Evolutionary conservation across 1,140 invertebrate species (phyloP).

Genomic region (Dryas iulia): DNA sequence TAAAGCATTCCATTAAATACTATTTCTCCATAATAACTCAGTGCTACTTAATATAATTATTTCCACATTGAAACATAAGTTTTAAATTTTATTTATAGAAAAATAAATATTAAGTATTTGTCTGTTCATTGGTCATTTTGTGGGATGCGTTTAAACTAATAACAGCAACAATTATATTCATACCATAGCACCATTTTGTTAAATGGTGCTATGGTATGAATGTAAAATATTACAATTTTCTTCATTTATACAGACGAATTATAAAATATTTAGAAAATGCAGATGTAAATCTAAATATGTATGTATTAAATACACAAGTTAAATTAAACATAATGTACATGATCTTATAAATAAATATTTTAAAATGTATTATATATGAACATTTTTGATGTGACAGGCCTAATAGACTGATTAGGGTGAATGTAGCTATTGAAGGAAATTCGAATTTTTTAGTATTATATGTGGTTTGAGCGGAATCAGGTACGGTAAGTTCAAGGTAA

Average conservation of each 20-base stretch:
- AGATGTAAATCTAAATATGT: neutral
- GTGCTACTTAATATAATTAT: neutral
- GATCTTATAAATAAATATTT: too few species aligned
- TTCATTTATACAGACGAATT: neutral
- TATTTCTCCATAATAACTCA: neutral
- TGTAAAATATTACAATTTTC: neutral
- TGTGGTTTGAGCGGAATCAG: neutral
- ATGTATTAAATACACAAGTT: neutral
- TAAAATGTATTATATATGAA: neutral
- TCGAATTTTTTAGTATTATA: constrained; percentile 30
- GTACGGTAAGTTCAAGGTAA: constrained; percentile 7
- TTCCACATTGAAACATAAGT: too few species aligned
- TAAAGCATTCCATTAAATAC: neutral
- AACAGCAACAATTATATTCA: too few species aligned
- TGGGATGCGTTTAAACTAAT: neutral
- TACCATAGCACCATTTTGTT: neutral
- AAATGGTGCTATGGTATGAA: neutral
- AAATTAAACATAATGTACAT: too few species aligned
- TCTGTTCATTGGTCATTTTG: neutral
- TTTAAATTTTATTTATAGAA: neutral
- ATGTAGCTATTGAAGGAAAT: neutral
- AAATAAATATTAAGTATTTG: neutral
- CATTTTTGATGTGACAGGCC: neutral
- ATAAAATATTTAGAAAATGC: neutral
- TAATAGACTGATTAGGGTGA: neutral